phyloP scores from a whole-genome alignment of 2,113 vertebrate species.

The Burhinus oedicnemus region DNA sequence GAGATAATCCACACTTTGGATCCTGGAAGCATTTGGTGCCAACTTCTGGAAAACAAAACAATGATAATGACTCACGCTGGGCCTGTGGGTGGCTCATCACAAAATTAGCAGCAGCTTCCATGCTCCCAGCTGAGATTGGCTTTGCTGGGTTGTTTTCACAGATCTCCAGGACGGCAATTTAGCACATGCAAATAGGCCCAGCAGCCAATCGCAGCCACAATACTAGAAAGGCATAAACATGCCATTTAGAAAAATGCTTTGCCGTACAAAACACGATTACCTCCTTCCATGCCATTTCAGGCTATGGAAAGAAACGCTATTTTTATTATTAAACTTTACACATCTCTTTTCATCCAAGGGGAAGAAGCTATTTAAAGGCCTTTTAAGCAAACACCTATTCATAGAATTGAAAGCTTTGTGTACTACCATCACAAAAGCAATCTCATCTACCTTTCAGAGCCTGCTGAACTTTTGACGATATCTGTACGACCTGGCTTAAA shows the following conservation, averaged over 20 bases:
- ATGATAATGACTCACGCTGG: constrained; percentile 40
- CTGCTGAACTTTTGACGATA: background rate
- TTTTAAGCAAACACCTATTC: constrained; percentile 22
- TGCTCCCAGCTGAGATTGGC: constrained; percentile 61
- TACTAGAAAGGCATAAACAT: constrained; percentile 12
- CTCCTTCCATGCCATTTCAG: constrained; percentile 43
- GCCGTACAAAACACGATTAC: constrained; percentile 24
- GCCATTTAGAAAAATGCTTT: constrained; percentile 19
- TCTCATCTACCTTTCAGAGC: background rate
- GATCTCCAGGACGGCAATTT: constrained; percentile 40
- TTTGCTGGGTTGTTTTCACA: constrained; percentile 45
- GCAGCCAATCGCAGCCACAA: constrained; percentile 37
- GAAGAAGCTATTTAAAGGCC: constrained; percentile 24
- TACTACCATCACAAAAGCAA: background rate
- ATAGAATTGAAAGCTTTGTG: background rate
- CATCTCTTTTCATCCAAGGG: background rate
- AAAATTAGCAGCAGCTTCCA: constrained; percentile 61
- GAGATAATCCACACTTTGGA: constrained; percentile 23
- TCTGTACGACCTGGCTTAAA: background rate
- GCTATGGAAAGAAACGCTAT: background rate
- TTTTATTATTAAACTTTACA: constrained; percentile 30
- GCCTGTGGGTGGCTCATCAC: constrained; percentile 53
- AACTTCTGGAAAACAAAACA: constrained; percentile 48
- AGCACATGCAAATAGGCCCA: constrained; percentile 47
- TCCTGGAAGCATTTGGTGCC: background rate